These are phyloP conservation scores for Lissonota sp. DNA, from an alignment of 2,888 invertebrate genomes.

Conservation along the genomic window DNA sequence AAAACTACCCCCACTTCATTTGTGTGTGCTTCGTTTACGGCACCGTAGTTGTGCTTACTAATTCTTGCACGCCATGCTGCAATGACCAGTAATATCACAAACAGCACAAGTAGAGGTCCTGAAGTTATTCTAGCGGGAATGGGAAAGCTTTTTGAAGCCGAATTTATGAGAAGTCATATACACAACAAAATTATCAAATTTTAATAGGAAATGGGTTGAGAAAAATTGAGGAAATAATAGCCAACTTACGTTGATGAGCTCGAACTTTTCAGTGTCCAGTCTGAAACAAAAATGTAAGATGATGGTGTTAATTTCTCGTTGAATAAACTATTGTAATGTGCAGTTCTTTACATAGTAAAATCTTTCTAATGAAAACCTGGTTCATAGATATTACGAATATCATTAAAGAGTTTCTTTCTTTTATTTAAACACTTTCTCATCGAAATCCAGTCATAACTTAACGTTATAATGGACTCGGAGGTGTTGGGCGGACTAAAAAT, in stretches of 20 bases:
- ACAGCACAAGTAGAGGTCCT: background rate
- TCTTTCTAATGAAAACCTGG: too few species aligned
- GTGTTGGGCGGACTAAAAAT: too few species aligned
- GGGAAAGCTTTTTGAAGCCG: slow-evolving; percentile 9
- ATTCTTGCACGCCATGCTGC: background rate
- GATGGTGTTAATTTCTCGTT: slow-evolving; percentile 19
- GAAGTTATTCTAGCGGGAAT: slow-evolving; percentile 26
- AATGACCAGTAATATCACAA: slow-evolving; percentile 5
- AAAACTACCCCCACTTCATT: slow-evolving; percentile 68
- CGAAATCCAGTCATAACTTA: too few species aligned
- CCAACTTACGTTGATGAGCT: slow-evolving; percentile 94
- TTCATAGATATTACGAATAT: too few species aligned
- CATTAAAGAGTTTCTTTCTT: too few species aligned
- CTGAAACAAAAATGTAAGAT: slow-evolving; percentile 85
- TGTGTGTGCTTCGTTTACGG: slow-evolving; percentile 42
- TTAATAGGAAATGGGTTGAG: background rate
- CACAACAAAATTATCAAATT: background rate
- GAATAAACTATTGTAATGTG: background rate
- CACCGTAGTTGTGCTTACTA: slow-evolving; percentile 23
- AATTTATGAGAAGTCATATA: slow-evolving; percentile 13
- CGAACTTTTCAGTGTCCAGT: slow-evolving; percentile 92
- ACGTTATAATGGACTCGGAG: too few species aligned
- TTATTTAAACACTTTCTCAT: too few species aligned
- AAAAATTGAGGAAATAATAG: slow-evolving; percentile 11
- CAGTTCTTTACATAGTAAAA: too few species aligned